Base-by-base conservation (phyloP, 2,797 vertebrate species). In the Eulemur coronatus region DNA sequence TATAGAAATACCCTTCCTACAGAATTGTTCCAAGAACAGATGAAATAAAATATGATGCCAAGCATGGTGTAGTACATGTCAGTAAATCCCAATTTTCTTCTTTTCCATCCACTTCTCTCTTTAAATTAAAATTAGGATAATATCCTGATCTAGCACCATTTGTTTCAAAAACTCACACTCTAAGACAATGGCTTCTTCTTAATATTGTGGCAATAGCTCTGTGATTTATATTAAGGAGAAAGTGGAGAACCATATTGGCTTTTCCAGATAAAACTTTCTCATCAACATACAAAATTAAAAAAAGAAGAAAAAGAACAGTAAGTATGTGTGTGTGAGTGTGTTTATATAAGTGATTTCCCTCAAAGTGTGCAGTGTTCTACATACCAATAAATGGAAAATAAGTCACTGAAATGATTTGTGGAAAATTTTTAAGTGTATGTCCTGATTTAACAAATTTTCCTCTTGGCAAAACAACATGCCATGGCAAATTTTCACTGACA, bases 401-500 rank as follows among this genome's bases (percentile, higher is more conserved):
- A 93, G 43, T 65, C 84, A 63, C 72, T 22, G 30, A 94, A 80
- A 70, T 91, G 57, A 95, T 95, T 94, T 79, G 22, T 85, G 63
- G 84, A 88, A 89, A 94, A 94, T 91, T 93, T 97, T 93, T 59
- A 94, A 97, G 79, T 96, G 89, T 91, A 76, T 91, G 35, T 87
- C 92, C 59, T 94, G 93, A 97, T 97, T 87, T 97, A 89, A 97
- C 97, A 96, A 96, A 95, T 92, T 93, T 96, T 90, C 67, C 84
- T 96, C 87, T 93, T 97, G 96, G 93, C 95, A 92, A 96, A 97
- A 96, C 76, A 94, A 96, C 20, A 80, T 79, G 88, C 94, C 5
- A 2, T 97, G 97, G 96, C 84, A 90, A 96, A 96, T 97, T 93
- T 94, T 96, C 93, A 65, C 59, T 96, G 96, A 85, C 96, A 96